Evolutionary conservation across 2,888 invertebrate genomes (phyloP).

Genomic region (Lasioglossum oenotherae): DNA sequence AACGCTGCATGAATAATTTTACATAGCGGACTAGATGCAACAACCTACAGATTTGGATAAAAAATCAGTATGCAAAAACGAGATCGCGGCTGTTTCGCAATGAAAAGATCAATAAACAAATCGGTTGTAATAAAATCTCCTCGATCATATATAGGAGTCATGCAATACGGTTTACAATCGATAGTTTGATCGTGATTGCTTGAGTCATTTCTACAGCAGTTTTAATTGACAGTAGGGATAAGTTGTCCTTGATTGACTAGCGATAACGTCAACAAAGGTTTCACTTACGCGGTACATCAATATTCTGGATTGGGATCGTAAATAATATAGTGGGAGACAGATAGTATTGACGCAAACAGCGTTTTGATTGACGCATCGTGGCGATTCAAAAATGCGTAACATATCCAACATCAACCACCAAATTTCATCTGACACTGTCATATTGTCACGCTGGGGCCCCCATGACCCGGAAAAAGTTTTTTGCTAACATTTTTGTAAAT

Average conservation of each 20-base stretch:
- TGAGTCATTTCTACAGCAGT: conserved; percentile 2
- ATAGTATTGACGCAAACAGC: conserved; percentile 20
- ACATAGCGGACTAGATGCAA: neutral
- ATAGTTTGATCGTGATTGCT: neutral
- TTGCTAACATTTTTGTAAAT: too few species aligned
- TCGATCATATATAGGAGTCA: too few species aligned
- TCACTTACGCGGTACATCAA: conserved; percentile 30
- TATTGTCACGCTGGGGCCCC: too few species aligned
- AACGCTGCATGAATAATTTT: neutral
- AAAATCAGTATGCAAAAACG: neutral
- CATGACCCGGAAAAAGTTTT: neutral
- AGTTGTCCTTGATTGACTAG: conserved; percentile 20
- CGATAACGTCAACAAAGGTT: conserved; percentile 17
- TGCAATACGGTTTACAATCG: neutral
- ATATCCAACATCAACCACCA: neutral
- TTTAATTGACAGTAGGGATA: conserved; percentile 6
- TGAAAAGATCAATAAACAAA: neutral
- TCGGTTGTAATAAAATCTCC: too few species aligned
- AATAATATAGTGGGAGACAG: conserved; percentile 32
- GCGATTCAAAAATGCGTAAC: neutral
- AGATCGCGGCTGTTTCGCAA: neutral
- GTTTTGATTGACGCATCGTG: conserved; percentile 4
- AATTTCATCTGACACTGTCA: neutral
- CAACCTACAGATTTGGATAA: neutral
- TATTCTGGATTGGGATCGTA: conserved; percentile 25